Evolutionary conservation across 2,797 vertebrate species (phyloP).

Genomic region (Manis crassicaudata): DNA sequence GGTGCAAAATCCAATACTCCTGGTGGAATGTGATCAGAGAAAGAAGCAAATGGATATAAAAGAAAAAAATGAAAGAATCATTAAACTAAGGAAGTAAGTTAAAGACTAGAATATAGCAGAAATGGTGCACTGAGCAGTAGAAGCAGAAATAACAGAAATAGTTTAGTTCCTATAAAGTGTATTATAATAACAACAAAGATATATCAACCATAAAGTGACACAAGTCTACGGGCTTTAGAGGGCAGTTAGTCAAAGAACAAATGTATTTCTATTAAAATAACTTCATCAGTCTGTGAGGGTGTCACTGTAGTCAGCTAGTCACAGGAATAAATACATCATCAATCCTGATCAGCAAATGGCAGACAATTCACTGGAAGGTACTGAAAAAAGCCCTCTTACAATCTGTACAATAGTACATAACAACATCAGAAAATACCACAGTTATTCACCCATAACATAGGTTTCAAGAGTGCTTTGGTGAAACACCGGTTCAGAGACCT

Average conservation of each 20-base stretch:
- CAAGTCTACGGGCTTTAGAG: background rate
- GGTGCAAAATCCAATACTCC: background rate
- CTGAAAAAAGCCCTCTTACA: background rate
- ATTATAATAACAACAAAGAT: background rate
- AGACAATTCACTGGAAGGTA: background rate
- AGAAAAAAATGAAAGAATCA: background rate
- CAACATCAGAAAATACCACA: background rate
- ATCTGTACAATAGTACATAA: background rate
- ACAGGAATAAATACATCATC: background rate
- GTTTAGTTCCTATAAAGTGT: background rate
- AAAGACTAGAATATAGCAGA: background rate
- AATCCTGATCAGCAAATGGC: background rate
- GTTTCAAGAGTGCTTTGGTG: background rate
- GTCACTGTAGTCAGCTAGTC: background rate
- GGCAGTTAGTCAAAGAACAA: background rate
- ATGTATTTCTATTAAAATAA: conserved; percentile 30
- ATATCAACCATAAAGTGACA: background rate
- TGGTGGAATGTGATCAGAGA: background rate
- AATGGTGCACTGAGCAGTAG: fast-evolving
- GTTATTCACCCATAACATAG: background rate
- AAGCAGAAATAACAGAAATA: background rate
- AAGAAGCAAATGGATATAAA: background rate
- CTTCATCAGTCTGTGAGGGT: background rate
- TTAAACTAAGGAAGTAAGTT: background rate
- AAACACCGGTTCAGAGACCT: background rate